Evolutionary conservation across 2,797 vertebrate genomes (phyloP).

Genomic region (Phoxinus dragarum): DNA sequence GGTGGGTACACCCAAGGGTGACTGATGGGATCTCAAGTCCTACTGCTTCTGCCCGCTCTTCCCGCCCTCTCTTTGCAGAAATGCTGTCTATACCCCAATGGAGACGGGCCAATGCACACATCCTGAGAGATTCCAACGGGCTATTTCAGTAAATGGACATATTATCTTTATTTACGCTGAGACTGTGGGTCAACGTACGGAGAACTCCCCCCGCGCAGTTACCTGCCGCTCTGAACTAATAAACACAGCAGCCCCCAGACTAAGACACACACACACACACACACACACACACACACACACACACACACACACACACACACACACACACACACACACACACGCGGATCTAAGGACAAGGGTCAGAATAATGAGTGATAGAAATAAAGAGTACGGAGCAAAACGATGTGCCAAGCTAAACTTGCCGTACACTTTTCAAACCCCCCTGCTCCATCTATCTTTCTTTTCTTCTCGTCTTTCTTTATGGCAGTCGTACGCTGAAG

Average conservation of each 20-base stretch:
- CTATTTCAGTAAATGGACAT: slow-evolving; percentile 63
- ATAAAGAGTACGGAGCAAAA: slow-evolving; percentile 33
- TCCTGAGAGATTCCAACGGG: slow-evolving; percentile 62
- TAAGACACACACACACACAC: slow-evolving; percentile 30
- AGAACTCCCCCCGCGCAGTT: slow-evolving; percentile 46
- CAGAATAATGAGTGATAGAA: slow-evolving; percentile 19
- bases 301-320: slow-evolving; percentile 18
- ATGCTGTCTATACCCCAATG: slow-evolving; percentile 54
- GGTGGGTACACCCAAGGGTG: slow-evolving; percentile 53
- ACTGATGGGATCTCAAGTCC: slow-evolving; percentile 54
- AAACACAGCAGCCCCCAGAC: slow-evolving; percentile 50
- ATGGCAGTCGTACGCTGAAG: slow-evolving; percentile 40
- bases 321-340: slow-evolving; percentile 18
- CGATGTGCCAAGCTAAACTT: slow-evolving; percentile 56
- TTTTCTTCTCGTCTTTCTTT: slow-evolving; percentile 47
- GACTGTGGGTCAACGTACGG: slow-evolving; percentile 47
- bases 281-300: slow-evolving; percentile 23
- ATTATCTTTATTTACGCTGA: slow-evolving; percentile 64
- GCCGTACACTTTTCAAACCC: slow-evolving; percentile 54
- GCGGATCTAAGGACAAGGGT: slow-evolving; percentile 21
- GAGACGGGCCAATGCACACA: slow-evolving; percentile 61
- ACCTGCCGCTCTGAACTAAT: slow-evolving; percentile 60
- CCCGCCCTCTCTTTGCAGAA: slow-evolving; percentile 28
- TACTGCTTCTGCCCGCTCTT: slow-evolving; percentile 46
- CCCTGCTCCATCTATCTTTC: slow-evolving; percentile 54